A percentile compares a stretch with the other conserved stretches of the same genome.
Evolutionary conservation across 2,888 invertebrate species (phyloP).

Genomic region (Polymixis flavicincta): DNA sequence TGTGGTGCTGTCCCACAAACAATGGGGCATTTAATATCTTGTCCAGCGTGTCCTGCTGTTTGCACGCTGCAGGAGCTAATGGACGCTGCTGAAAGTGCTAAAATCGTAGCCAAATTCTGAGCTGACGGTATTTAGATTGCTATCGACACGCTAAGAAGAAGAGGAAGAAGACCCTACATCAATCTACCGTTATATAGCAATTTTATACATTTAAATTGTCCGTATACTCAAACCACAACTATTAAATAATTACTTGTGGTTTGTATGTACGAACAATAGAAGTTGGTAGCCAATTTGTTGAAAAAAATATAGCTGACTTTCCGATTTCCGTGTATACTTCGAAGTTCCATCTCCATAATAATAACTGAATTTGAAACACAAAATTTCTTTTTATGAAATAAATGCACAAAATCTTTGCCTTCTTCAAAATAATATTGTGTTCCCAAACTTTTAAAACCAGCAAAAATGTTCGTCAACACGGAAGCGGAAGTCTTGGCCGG

Average conservation of each 20-base stretch:
- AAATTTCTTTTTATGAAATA: conserved; percentile 1
- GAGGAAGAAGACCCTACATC: too few relatives aligned
- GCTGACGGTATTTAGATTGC: too few relatives aligned
- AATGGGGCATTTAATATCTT: too few relatives aligned
- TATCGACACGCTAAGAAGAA: too few relatives aligned
- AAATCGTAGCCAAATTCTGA: too few relatives aligned
- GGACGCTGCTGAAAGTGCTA: too few relatives aligned
- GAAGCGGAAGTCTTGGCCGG: conserved; percentile 38
- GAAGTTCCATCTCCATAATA: not conserved
- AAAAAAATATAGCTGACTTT: not conserved
- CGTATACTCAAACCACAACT: too few relatives aligned
- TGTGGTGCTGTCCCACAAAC: too few relatives aligned
- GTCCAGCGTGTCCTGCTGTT: too few relatives aligned
- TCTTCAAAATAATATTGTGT: conserved; percentile 42
- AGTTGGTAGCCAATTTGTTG: not conserved
- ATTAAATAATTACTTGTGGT: not conserved
- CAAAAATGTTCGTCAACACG: conserved; percentile 41
- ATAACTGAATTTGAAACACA: not conserved
- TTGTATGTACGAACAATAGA: not conserved
- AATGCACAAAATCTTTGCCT: conserved; percentile 31
- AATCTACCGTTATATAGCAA: not conserved
- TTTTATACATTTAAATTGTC: not conserved
- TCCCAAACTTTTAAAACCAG: conserved; percentile 32
- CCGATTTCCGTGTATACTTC: not conserved
- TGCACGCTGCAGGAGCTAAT: too few relatives aligned